These are phyloP conservation scores for Dicrostonyx torquatus DNA, from an alignment of 2,797 vertebrate genomes.

Conservation along the genomic window DNA sequence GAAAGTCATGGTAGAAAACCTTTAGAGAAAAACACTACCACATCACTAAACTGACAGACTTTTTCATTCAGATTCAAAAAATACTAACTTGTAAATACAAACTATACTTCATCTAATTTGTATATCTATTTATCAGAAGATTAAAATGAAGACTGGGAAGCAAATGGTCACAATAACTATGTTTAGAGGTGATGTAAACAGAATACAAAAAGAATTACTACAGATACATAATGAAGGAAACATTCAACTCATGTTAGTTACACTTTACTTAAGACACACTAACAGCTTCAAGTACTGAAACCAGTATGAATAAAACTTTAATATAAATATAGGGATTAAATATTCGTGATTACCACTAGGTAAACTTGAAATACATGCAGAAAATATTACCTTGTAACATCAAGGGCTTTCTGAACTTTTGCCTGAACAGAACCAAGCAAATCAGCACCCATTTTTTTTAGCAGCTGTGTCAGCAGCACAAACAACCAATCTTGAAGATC, in stretches of 20 bases:
- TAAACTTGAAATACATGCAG: conserved; percentile 37
- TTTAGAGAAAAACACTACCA: neutral
- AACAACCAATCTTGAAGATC: conserved; percentile 98
- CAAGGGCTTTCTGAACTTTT: conserved; percentile 98
- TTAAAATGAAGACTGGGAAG: neutral
- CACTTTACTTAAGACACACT: conserved; percentile 38
- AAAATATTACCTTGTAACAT: conserved; percentile 92
- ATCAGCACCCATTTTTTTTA: conserved; percentile 99
- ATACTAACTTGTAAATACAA: neutral
- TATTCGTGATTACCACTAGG: neutral
- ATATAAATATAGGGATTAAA: neutral
- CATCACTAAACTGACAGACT: neutral
- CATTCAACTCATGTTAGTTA: neutral
- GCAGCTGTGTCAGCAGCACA: conserved; percentile 94
- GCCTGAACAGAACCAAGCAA: conserved; percentile 97
- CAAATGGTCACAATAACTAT: neutral
- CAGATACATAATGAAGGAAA: neutral
- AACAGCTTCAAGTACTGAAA: conserved; percentile 29
- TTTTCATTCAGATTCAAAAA: neutral
- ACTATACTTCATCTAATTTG: neutral
- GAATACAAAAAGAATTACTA: neutral
- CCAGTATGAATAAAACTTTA: conserved; percentile 10
- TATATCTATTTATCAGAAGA: neutral
- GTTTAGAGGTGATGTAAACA: neutral
- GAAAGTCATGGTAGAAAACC: neutral